Percentiles rank a stretch among this genome's conserved stretches.
phyloP scores from a whole-genome alignment of 2,797 vertebrate species.

The Pipistrellus pipistrellus region DNA sequence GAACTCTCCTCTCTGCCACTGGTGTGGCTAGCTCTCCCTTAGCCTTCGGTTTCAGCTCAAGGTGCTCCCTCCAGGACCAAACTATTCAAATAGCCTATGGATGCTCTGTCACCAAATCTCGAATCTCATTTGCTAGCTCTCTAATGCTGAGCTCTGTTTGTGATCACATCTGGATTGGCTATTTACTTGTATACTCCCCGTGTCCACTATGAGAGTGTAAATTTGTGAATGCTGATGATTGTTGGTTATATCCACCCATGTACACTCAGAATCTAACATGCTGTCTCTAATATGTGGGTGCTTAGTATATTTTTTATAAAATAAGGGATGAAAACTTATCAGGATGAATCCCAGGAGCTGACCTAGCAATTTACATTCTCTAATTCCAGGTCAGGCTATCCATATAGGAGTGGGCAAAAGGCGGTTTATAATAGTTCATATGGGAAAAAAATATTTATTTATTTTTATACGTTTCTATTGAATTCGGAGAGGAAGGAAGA shows the following conservation, averaged over 20 bases:
- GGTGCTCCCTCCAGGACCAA: neutral
- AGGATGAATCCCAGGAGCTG: neutral
- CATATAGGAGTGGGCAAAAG: neutral
- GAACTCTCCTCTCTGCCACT: neutral
- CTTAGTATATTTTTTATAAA: neutral
- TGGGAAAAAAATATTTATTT: neutral
- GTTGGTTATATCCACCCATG: neutral
- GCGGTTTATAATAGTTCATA: too few species aligned
- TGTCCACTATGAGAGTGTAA: neutral
- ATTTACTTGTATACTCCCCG: neutral
- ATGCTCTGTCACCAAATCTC: too few species aligned
- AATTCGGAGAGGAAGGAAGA: too few species aligned
- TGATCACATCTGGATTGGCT: neutral
- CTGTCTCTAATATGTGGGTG: neutral
- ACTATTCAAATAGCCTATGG: neutral
- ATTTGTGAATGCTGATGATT: neutral
- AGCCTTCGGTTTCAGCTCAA: neutral
- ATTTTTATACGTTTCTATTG: too few species aligned
- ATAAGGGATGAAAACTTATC: neutral
- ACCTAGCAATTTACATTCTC: neutral
- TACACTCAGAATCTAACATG: neutral
- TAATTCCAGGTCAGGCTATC: neutral
- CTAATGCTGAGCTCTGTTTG: accelerated
- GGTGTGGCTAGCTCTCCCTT: neutral
- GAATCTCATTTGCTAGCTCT: neutral